These are phyloP conservation scores for Elaeidobius kamerunicus DNA, from an alignment of 2,888 invertebrate species.

Conservation along the genomic window DNA sequence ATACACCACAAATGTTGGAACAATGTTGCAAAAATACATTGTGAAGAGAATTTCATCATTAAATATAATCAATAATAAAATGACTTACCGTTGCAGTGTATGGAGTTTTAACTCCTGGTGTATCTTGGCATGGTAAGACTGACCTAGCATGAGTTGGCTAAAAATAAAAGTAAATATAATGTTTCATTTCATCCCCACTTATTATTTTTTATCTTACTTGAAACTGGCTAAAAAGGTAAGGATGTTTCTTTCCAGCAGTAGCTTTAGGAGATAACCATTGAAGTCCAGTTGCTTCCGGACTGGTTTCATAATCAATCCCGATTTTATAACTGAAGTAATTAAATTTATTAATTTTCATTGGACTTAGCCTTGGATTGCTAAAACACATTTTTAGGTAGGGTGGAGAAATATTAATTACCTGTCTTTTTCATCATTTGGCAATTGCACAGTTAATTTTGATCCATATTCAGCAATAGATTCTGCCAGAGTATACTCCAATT, in stretches of 20 bases:
- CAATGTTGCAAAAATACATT: too few species aligned
- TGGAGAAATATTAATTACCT: constrained; percentile 33
- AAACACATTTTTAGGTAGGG: constrained; percentile 11
- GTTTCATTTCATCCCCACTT: too few species aligned
- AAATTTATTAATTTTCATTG: too few species aligned
- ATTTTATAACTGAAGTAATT: constrained; percentile 52
- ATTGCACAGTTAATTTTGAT: constrained; percentile 68
- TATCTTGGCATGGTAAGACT: constrained; percentile 89
- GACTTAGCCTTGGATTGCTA: not conserved
- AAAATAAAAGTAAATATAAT: constrained; percentile 31
- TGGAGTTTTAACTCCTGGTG: constrained; percentile 83
- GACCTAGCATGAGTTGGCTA: constrained; percentile 88
- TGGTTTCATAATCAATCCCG: constrained; percentile 72
- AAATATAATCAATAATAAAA: not conserved
- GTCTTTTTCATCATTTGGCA: constrained; percentile 53
- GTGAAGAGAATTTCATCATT: too few species aligned
- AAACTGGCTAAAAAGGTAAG: constrained; percentile 83
- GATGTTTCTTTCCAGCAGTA: constrained; percentile 82
- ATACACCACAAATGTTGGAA: too few species aligned
- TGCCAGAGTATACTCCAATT: constrained; percentile 55
- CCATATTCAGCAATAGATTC: constrained; percentile 68
- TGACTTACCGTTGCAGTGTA: constrained; percentile 59
- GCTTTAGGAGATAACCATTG: constrained; percentile 88
- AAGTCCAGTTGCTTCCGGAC: constrained; percentile 75
- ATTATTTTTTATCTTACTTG: constrained; percentile 53